Evolutionary conservation across 2,888 invertebrate species (phyloP).

Genomic region (Heliconius ethilla): DNA sequence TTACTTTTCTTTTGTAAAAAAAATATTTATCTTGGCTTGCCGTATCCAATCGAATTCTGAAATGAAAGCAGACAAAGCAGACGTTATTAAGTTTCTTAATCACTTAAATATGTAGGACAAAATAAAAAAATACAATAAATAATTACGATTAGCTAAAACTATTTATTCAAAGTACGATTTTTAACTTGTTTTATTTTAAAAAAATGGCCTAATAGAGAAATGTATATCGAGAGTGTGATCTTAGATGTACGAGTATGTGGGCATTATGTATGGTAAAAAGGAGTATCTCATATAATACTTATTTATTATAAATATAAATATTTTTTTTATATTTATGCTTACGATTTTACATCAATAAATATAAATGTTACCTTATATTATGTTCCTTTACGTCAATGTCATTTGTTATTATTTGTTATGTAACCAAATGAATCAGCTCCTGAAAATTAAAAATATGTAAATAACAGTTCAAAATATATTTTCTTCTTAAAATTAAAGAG

Average conservation of each 20-base stretch:
- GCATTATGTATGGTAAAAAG: too few relatives aligned
- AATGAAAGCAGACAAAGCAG: neutral
- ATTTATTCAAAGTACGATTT: too few relatives aligned
- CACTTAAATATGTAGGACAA: too few relatives aligned
- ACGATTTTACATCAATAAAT: neutral
- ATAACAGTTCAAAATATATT: neutral
- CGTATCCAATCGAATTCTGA: neutral
- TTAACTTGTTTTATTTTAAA: too few relatives aligned
- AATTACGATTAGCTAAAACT: too few relatives aligned
- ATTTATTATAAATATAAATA: too few relatives aligned
- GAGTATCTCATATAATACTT: too few relatives aligned
- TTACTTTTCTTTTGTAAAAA: neutral
- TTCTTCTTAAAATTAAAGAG: neutral
- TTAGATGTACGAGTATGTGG: too few relatives aligned
- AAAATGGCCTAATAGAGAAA: too few relatives aligned
- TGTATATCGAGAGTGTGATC: too few relatives aligned
- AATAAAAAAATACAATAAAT: too few relatives aligned
- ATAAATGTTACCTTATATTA: neutral
- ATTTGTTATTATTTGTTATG: slow-evolving; percentile 56
- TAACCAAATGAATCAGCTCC: slow-evolving; percentile 83
- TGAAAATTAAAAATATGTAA: slow-evolving; percentile 62
- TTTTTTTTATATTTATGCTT: neutral
- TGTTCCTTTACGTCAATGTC: neutral
- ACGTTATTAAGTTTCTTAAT: neutral
- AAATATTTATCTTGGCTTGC: neutral